Evolutionary conservation across 1,140 invertebrate genomes (phyloP), one percentile per base, ranked within the genome.

Genomic region (Ylistrum balloti): DNA sequence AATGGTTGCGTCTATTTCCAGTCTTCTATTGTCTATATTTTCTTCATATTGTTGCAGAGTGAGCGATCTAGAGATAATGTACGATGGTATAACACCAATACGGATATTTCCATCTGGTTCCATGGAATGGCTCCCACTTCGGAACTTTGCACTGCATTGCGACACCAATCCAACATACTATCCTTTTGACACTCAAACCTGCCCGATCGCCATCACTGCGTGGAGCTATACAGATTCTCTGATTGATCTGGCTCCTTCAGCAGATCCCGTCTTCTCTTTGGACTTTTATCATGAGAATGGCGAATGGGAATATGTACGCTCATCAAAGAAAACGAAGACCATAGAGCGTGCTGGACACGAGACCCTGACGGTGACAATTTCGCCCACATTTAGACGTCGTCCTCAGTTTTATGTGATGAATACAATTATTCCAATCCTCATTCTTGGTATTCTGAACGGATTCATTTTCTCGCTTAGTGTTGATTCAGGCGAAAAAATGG

Each of bases 401-500:
- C 88, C 88, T n/a, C 32, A 28, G 0, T 89, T 89, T 22, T 33
- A 41, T 35, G 88, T 89, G 41, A 35, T 89, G 13, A 89, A 89
- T 56, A 89, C 85, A 1, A 33, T 89, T 22, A 33, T 86, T 2
- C 88, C 88, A 22, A 41, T 34, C 33, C 10, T 38, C 22, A 22
- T 89, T 20, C 7, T 89, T 13, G 88, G 13, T 1, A 86, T 93
- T 33, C 56, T 94, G 87, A 92, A 88, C 32, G 86, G 87, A 15
- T 48, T 90, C 7, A 88, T 91, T 10, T 94, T 94, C 86, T n/a
- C 86, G 11, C 33, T 94, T n/a, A 92, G 92, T 32, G 34, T 90
- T 1, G 93, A 94, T 22, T 91, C 91, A 17, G 93, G 93, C 41
- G 93, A 94, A 89, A 93, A 92, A 56, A 85, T 93, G 88, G 90